Evolutionary conservation across 1,140 invertebrate species (phyloP).

Genomic region (Sesamia nonagrioides): DNA sequence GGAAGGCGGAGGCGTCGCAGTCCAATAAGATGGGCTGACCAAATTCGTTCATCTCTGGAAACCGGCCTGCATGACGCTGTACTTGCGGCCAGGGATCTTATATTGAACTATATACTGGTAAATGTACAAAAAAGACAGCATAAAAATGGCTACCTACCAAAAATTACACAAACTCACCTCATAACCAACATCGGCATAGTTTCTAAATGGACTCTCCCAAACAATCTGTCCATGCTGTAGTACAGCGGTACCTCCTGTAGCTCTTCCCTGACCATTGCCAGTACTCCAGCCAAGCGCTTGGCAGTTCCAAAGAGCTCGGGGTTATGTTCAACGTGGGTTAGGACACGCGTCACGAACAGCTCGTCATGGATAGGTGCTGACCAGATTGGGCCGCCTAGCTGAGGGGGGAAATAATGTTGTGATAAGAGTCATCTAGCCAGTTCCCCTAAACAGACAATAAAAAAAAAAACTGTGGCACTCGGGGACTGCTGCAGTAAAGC

Average conservation of each 20-base stretch:
- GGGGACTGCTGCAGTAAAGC: too few relatives aligned
- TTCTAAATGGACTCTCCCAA: slow-evolving; percentile 90
- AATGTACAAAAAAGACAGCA: neutral
- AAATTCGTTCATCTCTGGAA: too few relatives aligned
- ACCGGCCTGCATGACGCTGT: too few relatives aligned
- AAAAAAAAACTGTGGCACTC: too few relatives aligned
- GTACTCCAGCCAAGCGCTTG: slow-evolving; percentile 92
- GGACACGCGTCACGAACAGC: slow-evolving; percentile 91
- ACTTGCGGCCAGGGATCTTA: too few relatives aligned
- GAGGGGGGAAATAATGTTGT: slow-evolving; percentile 32
- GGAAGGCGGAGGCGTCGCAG: too few relatives aligned
- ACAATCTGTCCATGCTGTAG: slow-evolving; percentile 91
- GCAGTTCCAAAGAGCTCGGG: slow-evolving; percentile 89
- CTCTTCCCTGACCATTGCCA: slow-evolving; percentile 93
- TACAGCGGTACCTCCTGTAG: slow-evolving; percentile 95
- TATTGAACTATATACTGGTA: too few relatives aligned
- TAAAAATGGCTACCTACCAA: neutral
- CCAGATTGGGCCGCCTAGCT: slow-evolving; percentile 98
- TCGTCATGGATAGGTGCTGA: slow-evolving; percentile 93
- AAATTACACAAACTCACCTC: slow-evolving; percentile 80
- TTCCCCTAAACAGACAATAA: too few relatives aligned
- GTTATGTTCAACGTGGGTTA: slow-evolving; percentile 80
- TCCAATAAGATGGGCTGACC: too few relatives aligned
- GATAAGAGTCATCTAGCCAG: too few relatives aligned
- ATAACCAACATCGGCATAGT: slow-evolving; percentile 90